phyloP scores from a whole-genome alignment of 2,113 vertebrate genomes.

The Otolemur garnettii region DNA sequence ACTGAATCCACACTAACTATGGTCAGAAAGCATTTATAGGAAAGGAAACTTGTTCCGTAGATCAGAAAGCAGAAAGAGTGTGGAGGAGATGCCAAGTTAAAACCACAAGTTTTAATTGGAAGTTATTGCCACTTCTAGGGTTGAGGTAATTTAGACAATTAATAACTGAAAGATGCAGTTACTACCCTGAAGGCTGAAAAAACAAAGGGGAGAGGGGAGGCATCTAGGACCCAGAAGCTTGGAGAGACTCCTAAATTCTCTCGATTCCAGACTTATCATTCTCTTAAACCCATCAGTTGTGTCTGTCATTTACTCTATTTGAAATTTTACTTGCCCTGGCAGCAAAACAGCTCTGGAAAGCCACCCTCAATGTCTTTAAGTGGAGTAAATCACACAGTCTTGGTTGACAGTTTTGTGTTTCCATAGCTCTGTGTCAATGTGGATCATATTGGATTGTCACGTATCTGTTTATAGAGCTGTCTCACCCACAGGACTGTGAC shows the following conservation, averaged over 20 bases:
- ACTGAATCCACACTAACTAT: not conserved
- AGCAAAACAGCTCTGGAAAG: not conserved
- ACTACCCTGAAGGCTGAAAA: not conserved
- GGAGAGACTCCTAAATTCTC: not conserved
- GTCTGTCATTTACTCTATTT: not conserved
- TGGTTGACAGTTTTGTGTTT: conserved; percentile 15
- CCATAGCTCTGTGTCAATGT: not conserved
- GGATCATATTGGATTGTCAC: not conserved
- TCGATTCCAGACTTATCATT: not conserved
- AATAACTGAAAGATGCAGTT: not conserved
- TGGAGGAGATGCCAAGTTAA: not conserved
- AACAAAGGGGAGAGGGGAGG: not conserved
- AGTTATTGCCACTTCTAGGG: not conserved
- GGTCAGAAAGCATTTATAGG: not conserved
- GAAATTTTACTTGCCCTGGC: not conserved
- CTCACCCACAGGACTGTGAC: not conserved
- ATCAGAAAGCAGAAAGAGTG: not conserved
- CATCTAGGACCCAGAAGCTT: not conserved
- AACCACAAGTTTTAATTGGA: not conserved
- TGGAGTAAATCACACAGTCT: not conserved
- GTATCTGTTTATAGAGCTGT: conserved; percentile 7
- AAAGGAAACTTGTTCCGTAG: not conserved
- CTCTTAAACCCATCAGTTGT: not conserved
- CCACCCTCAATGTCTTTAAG: not conserved
- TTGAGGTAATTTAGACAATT: conserved; percentile 2